phyloP scores from a whole-genome alignment of 2,113 vertebrate species.

The Cyphomyrus discorhynchus region DNA sequence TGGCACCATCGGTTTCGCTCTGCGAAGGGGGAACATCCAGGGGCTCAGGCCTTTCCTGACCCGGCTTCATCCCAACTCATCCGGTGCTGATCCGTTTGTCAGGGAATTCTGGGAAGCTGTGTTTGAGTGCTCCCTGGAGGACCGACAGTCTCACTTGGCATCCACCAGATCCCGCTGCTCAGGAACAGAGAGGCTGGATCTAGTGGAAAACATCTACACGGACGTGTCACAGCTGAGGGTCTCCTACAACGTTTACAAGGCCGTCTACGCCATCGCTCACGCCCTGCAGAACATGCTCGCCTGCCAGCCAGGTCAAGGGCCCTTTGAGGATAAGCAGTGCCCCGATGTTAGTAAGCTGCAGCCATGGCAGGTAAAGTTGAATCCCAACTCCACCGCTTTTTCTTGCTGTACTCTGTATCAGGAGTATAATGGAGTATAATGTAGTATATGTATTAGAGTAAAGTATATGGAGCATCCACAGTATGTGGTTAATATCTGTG shows the following conservation, averaged over 20 bases:
- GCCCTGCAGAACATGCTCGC: constrained; percentile 46
- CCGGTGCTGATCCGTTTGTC: constrained; percentile 38
- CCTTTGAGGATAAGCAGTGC: constrained; percentile 33
- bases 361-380: constrained; percentile 37
- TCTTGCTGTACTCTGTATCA: not conserved
- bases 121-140: constrained; percentile 45
- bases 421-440: not conserved
- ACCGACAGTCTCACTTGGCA: not conserved
- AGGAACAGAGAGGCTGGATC: constrained; percentile 39
- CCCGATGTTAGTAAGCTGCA: constrained; percentile 33
- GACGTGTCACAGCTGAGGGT: constrained; percentile 43
- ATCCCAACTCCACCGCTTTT: not conserved
- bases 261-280: constrained; percentile 47
- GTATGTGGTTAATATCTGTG: not conserved
- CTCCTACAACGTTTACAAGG: constrained; percentile 52
- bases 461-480: not conserved
- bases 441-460: not conserved
- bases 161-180: constrained; percentile 31
- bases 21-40: constrained; percentile 39
- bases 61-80: constrained; percentile 26
- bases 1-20: constrained; percentile 51
- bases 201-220: constrained; percentile 31
- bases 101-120: constrained; percentile 47
- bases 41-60: constrained; percentile 43
- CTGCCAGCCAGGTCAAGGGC: constrained; percentile 34